Base-by-base conservation (phyloP, 2,113 vertebrate genomes). In the Pseudorhombus dupliciocellatus region DNA sequence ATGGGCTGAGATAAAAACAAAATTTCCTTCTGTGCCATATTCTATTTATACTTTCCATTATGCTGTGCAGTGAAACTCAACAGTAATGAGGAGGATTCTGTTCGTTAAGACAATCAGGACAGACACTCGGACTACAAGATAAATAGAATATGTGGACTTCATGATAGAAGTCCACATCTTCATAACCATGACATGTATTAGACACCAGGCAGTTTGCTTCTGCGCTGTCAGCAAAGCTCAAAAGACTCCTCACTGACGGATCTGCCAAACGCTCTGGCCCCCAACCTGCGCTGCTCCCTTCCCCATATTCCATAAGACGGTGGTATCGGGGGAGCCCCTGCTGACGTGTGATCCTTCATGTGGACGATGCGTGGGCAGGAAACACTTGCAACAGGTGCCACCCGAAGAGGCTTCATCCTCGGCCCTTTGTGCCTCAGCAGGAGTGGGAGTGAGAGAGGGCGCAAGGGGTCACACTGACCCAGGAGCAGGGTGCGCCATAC, bases 391-490 rank as follows among this genome's bases (percentile, higher is more conserved):
- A 91, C 92, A 90, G 91, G 92, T 93, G 90, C 88, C 84, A 84
- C 46, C 89, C 90, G 89, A 90, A 34, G 77, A 89, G 51, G 85
- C 75, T 61, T 42, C 67, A 80, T 74, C 71, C 51, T 50, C 40
- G 26, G 81, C 86, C 84, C 89, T 93, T 92, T 92, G 92, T 94
- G 90, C 83, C 78, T 9, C 82, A 84, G 69, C 53, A 48, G 42
- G 84, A 86, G 94, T 93, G 88, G 92, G 93, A 93, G 93, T 92
- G 93, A 80, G 92, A 92, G 90, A 93, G 93, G 78, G 84, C 46
- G 37, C 55, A 31, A 7, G 81, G 88, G 93, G 94, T 94, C 91
- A 89, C 8, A 7, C 52, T 80, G 91, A 91, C 90, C 87, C 62
- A 25, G 44, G 78, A 87, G 63, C 80, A 52, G 67, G 78, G 77